A percentile compares a stretch with the other conserved stretches of the same genome.
Conservation (phyloP, 2,113 vertebrate genomes). For the Alaudala cheleensis region DNA sequence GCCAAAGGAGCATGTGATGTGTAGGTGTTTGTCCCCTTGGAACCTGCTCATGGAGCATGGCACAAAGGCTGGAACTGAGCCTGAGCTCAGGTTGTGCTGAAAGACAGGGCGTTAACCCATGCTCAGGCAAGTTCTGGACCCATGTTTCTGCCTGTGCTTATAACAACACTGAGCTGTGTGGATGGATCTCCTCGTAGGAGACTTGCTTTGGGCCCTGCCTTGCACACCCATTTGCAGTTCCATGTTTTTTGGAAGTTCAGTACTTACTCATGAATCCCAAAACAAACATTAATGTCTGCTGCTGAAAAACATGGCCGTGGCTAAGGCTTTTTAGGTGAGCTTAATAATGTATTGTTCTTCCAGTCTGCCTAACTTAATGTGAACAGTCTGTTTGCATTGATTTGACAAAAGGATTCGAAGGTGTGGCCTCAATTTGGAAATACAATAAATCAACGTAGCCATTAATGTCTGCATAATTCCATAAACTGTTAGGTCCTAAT, state of each 20-base stretch:
- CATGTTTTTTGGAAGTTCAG: background rate
- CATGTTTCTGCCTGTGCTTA: background rate
- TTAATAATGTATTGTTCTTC: background rate
- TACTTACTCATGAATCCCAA: constrained; percentile 12
- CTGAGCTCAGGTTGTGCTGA: background rate
- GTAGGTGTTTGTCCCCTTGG: background rate
- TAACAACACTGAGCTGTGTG: background rate
- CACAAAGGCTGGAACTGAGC: background rate
- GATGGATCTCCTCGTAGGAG: background rate
- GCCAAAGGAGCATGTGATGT: background rate
- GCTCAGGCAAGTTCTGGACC: background rate
- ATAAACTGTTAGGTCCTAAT: background rate
- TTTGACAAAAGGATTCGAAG: background rate
- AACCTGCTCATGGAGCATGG: accelerated
- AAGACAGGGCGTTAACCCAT: background rate
- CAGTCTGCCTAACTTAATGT: background rate
- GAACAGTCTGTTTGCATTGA: background rate
- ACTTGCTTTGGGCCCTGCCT: background rate
- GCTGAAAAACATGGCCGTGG: background rate
- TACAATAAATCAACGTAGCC: background rate
- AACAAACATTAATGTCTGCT: constrained; percentile 13
- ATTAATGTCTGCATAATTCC: background rate
- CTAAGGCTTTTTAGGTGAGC: background rate
- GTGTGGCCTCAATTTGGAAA: constrained; percentile 6
- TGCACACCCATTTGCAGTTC: background rate